A percentile compares a stretch with the other conserved stretches of the same genome.
These are phyloP conservation scores for Trypoxylus dichotomus DNA, from an alignment of 1,140 invertebrate genomes.

Conservation along the genomic window DNA sequence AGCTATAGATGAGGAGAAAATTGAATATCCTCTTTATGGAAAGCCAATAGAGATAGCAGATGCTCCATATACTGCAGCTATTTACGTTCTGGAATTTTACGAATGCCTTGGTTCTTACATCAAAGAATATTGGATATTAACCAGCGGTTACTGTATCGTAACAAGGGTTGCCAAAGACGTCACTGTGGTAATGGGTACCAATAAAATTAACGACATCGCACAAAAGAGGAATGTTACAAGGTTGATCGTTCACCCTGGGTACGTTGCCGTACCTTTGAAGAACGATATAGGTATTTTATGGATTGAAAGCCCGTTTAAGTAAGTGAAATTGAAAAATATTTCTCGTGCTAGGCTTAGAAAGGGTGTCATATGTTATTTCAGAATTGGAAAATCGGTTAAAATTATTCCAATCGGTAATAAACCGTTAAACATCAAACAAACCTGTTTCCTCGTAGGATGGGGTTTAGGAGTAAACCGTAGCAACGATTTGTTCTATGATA, in stretches of 20 bases:
- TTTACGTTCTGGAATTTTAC: neutral
- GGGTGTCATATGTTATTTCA: neutral
- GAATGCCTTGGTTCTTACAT: neutral
- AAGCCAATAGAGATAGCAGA: neutral
- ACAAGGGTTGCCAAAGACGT: neutral
- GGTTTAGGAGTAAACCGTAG: neutral
- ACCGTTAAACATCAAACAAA: neutral
- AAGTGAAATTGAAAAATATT: neutral
- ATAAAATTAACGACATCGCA: neutral
- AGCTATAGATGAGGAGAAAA: too few relatives aligned
- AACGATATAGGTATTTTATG: neutral
- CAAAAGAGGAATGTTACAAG: neutral
- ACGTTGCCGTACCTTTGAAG: neutral
- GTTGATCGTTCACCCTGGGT: neutral
- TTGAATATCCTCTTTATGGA: neutral
- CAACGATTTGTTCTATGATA: neutral
- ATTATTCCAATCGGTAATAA: neutral
- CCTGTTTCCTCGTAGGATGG: neutral
- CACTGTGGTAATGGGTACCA: neutral
- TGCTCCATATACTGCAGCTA: neutral
- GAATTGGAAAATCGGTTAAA: neutral
- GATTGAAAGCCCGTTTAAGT: neutral
- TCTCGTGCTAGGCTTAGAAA: neutral
- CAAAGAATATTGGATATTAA: neutral
- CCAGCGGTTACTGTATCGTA: neutral